Conservation (phyloP, 64 coral and sea anemone species). For the Dendrophyllia cribrosa region DNA sequence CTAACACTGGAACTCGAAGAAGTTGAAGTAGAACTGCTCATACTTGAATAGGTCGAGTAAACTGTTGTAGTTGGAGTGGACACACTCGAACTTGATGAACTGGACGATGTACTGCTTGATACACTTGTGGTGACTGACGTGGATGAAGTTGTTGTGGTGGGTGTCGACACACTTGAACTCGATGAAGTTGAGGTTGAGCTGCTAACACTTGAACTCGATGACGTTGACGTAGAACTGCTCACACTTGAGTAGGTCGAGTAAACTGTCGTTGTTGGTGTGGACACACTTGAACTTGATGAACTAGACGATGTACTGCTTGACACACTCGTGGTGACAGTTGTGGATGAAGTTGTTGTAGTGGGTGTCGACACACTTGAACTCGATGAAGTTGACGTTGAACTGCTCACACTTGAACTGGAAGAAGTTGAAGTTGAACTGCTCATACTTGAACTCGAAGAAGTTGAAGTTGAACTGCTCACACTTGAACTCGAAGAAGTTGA, state of each 20-base stretch:
- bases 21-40: neutral
- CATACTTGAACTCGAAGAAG: no score
- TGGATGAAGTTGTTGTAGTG: no score
- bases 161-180: neutral
- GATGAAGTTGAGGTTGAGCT: neutral
- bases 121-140: neutral
- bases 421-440: no score
- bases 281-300: no score
- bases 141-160: no score
- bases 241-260: no score
- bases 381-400: neutral
- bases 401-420: no score
- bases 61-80: neutral
- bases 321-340: no score
- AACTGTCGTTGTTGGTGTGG: no score
- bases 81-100: neutral
- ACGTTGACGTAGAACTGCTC: neutral
- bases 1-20: neutral
- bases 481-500: no score
- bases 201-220: neutral
- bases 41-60: neutral
- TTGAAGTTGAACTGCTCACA: no score
- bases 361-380: neutral
- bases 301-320: no score
- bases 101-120: constrained; percentile 4